A percentile compares a stretch with the other conserved stretches of the same genome.
Evolutionary conservation across 35 echinoderm and acorn worm species (phyloP).

Genomic region (Heliocidaris erythrogramma): DNA sequence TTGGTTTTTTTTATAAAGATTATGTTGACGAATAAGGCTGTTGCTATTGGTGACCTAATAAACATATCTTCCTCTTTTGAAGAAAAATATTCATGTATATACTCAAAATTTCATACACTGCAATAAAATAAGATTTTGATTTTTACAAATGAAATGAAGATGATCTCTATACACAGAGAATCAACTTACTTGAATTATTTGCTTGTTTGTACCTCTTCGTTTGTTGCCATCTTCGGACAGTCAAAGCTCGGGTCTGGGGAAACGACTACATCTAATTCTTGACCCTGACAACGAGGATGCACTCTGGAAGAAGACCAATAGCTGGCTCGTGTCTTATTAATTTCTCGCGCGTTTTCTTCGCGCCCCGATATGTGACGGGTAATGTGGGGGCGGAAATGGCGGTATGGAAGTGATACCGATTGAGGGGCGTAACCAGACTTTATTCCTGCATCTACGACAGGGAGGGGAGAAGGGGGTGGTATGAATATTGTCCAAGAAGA

Average conservation of each 20-base stretch:
- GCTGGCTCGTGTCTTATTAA: conserved; percentile 36
- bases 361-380: not conserved
- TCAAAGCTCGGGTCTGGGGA: not conserved
- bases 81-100: too few species aligned
- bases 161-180: too few species aligned
- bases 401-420: conserved; percentile 11
- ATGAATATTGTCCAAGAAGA: too few species aligned
- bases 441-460: not conserved
- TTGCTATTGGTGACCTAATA: too few species aligned
- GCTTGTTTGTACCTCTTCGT: not conserved
- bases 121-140: too few species aligned
- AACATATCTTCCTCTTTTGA: too few species aligned
- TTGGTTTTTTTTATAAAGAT: too few species aligned
- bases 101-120: too few species aligned
- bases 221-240: not conserved
- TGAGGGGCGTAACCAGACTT: not conserved
- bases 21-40: too few species aligned
- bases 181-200: not conserved
- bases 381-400: conserved; percentile 37
- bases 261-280: not conserved
- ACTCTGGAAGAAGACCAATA: conserved; percentile 25
- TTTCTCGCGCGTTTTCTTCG: conserved; percentile 40
- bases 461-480: not conserved
- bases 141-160: too few species aligned
- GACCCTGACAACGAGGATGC: not conserved